Evolutionary conservation across 2,888 invertebrate species (phyloP).

Genomic region (Xestia ashworthii): DNA sequence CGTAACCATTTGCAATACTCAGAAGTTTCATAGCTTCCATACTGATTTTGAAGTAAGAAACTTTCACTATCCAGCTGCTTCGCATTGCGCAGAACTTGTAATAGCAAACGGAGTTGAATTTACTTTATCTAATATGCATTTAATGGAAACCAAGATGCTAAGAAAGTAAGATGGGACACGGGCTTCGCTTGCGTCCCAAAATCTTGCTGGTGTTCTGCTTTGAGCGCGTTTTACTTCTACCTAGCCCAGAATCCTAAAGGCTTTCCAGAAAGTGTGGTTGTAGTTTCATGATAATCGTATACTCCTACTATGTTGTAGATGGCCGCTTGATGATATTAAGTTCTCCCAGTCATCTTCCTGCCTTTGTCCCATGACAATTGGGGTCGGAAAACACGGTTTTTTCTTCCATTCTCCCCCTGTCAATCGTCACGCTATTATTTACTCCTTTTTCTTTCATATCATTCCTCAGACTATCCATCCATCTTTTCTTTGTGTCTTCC

Average conservation of each 20-base stretch:
- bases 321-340: background rate
- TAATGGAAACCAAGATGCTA: background rate
- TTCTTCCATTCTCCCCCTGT: no score
- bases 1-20: conserved; percentile 3
- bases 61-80: conserved; percentile 33
- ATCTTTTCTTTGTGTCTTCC: no score
- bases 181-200: background rate
- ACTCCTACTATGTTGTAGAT: background rate
- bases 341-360: no score
- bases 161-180: background rate
- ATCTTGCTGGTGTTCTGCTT: background rate
- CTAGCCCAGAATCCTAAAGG: no score
- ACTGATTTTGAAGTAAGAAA: conserved; percentile 27
- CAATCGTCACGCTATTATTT: no score
- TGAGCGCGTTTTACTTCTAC: background rate
- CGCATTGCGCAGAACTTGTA: background rate
- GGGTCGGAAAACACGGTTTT: no score
- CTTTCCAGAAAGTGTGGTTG: background rate
- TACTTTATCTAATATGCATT: conserved; percentile 12
- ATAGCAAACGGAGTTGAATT: conserved; percentile 1
- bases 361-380: no score
- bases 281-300: background rate
- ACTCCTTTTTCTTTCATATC: no score
- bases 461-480: no score
- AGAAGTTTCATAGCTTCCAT: conserved; percentile 23